phyloP scores from a whole-genome alignment of 2,797 vertebrate species.

The Leuciscus waleckii region DNA sequence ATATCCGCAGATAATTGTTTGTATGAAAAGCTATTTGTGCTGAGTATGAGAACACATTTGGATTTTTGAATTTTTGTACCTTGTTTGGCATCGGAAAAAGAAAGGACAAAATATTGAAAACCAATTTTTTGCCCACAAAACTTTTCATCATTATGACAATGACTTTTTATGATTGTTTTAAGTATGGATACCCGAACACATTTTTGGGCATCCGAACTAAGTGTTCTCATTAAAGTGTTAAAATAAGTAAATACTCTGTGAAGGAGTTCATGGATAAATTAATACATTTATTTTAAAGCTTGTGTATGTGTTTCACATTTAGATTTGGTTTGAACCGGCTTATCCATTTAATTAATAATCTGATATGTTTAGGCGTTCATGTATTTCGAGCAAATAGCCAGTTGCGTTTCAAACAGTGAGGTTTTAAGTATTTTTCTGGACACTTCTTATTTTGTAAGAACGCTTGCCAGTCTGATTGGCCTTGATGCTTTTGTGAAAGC shows the following conservation, averaged over 20 bases:
- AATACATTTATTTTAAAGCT: background rate
- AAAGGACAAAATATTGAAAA: background rate
- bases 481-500: constrained; percentile 54
- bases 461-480: constrained; percentile 54
- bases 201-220: background rate
- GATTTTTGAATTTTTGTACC: too few relatives aligned
- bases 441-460: constrained; percentile 66
- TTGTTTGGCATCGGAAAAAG: background rate
- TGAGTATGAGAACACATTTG: background rate
- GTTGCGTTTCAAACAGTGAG: background rate
- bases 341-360: background rate
- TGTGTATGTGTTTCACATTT: background rate
- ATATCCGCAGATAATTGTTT: background rate
- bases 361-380: background rate
- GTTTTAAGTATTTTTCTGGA: constrained; percentile 62
- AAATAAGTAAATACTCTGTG: background rate
- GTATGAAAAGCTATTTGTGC: background rate
- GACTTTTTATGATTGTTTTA: background rate
- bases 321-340: constrained; percentile 15
- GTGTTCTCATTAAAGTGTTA: background rate
- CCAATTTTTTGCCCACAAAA: background rate
- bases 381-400: background rate
- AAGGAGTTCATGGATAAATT: background rate
- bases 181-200: background rate
- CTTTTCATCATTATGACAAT: background rate